phyloP scores from a whole-genome alignment of 2,797 vertebrate genomes.

The Phoebastria nigripes region DNA sequence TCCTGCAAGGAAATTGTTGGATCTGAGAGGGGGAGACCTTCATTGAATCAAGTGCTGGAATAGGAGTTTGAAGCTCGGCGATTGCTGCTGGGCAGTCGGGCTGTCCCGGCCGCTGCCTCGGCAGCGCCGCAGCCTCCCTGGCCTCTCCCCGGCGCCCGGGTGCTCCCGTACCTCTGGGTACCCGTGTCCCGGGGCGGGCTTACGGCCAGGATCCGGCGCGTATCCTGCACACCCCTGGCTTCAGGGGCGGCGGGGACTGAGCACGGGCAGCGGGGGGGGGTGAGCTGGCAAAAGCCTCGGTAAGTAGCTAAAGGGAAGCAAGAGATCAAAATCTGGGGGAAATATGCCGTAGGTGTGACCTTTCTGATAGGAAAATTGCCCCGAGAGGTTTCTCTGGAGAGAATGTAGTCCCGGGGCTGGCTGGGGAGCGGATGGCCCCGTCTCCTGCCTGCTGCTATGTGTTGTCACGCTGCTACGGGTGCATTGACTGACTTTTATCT shows the following conservation, averaged over 20 bases:
- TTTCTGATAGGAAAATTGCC: neutral
- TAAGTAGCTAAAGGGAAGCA: slow-evolving; percentile 30
- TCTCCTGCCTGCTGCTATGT: slow-evolving; percentile 26
- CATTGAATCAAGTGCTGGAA: neutral
- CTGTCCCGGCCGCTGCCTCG: neutral
- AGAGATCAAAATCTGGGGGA: neutral
- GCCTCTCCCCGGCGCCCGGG: rapidly evolving
- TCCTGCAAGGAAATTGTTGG: neutral
- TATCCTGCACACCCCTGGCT: rapidly evolving
- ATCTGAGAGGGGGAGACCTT: neutral
- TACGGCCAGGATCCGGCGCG: rapidly evolving
- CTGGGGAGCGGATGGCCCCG: neutral
- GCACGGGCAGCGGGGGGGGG: neutral
- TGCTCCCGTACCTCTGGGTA: neutral
- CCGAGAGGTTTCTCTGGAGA: neutral
- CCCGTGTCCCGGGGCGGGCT: rapidly evolving
- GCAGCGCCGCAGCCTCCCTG: rapidly evolving
- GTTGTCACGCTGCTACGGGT: slow-evolving; percentile 30
- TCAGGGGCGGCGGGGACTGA: neutral
- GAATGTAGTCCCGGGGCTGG: neutral
- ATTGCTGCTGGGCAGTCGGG: neutral
- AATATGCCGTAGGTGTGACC: rapidly evolving
- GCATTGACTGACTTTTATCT: slow-evolving; percentile 68
- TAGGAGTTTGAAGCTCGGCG: neutral
- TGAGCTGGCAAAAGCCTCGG: neutral